phyloP scores from a whole-genome alignment of 2,113 vertebrate genomes.

The Drymodes brunneopygia region DNA sequence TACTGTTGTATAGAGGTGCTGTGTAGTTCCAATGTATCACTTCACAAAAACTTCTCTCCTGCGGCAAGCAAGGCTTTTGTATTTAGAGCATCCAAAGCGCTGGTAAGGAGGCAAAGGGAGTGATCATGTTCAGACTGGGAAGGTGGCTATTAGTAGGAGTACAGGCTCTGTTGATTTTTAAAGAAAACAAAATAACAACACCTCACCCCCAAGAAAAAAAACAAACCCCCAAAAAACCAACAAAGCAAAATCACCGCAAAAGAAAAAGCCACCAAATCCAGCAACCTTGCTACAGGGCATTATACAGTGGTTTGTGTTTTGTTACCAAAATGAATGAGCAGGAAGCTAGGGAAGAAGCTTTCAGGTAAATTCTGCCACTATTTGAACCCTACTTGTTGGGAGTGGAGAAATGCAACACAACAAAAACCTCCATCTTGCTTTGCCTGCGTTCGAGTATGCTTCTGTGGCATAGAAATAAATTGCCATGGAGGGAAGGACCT shows the following conservation, averaged over 20 bases:
- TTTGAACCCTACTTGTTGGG: not conserved
- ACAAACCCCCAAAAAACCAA: not conserved
- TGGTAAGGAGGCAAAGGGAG: not conserved
- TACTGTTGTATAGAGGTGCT: not conserved
- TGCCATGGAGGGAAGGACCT: not conserved
- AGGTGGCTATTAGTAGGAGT: not conserved
- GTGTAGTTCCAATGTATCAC: not conserved
- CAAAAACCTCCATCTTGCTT: not conserved
- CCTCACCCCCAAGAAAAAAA: too few species aligned
- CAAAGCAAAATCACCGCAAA: not conserved
- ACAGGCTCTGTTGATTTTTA: not conserved
- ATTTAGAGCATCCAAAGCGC: not conserved
- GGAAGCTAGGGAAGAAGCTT: not conserved
- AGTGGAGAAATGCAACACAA: not conserved
- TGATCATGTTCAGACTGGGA: not conserved
- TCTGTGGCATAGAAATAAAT: not conserved
- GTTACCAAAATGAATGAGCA: not conserved
- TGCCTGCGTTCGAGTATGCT: not conserved
- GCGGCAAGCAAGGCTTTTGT: not conserved
- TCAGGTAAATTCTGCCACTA: not conserved
- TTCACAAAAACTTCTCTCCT: not conserved
- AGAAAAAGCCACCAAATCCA: not conserved
- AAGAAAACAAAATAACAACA: not conserved
- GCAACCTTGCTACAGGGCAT: not conserved
- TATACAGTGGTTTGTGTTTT: not conserved